A percentile compares a stretch with the other conserved stretches of the same genome.
Conservation (phyloP, 2,797 vertebrate genomes). For the Liparis tanakae region DNA sequence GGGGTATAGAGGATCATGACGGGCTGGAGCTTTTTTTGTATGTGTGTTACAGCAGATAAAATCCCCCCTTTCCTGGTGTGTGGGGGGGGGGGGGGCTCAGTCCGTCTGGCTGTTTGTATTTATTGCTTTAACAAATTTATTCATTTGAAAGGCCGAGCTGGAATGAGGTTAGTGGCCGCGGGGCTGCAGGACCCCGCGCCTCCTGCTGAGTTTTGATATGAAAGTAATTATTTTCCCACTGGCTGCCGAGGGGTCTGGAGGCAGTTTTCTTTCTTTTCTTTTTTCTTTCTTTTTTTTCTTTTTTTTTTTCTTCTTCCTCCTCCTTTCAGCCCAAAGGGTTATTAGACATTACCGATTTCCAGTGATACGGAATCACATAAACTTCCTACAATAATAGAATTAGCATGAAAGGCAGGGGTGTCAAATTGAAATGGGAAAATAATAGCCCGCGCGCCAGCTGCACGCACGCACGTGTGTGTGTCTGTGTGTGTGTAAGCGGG, state of each 20-base stretch:
- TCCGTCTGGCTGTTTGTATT: slow-evolving; percentile 90
- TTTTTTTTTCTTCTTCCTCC: slow-evolving; percentile 61
- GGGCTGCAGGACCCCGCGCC: slow-evolving; percentile 94
- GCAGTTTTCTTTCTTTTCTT: slow-evolving; percentile 66
- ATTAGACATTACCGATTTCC: slow-evolving; percentile 99
- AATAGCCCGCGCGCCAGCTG: slow-evolving; percentile 94
- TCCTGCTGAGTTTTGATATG: slow-evolving; percentile 99
- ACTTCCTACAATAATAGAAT: slow-evolving; percentile 99
- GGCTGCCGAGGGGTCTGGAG: slow-evolving; percentile 94
- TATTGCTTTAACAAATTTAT: slow-evolving; percentile 99
- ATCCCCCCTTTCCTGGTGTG: slow-evolving; percentile 49
- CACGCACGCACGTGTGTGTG: slow-evolving; percentile 48
- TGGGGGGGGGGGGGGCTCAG: slow-evolving; percentile 49
- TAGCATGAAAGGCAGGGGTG: slow-evolving; percentile 99
- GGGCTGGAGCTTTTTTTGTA: slow-evolving; percentile 45
- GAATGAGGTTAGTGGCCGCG: slow-evolving; percentile 91
- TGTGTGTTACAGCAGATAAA: slow-evolving; percentile 72
- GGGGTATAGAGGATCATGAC: slow-evolving; percentile 61
- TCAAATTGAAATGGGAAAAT: slow-evolving; percentile 99
- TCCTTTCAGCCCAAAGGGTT: slow-evolving; percentile 96
- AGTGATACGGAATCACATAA: slow-evolving; percentile 99
- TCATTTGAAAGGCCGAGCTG: slow-evolving; percentile 88
- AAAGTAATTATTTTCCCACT: slow-evolving; percentile 99
- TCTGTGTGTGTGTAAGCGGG: slow-evolving; percentile 81
- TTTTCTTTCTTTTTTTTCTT: slow-evolving; percentile 31